These are phyloP conservation scores for Seira ritae DNA, from an alignment of 2,888 invertebrate species.

Conservation along the genomic window DNA sequence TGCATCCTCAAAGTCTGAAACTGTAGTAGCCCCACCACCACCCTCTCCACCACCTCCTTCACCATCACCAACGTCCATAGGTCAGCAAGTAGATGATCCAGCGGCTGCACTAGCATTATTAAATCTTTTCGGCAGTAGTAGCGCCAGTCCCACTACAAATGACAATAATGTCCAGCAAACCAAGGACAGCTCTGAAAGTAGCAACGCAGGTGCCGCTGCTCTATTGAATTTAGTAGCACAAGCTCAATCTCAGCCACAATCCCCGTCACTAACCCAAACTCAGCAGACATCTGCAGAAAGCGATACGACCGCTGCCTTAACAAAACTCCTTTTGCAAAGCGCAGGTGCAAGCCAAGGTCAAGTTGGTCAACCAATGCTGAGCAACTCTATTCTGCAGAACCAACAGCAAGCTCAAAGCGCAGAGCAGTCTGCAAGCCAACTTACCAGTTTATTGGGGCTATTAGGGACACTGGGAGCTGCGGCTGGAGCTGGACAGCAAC, in stretches of 20 bases:
- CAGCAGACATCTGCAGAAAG: neutral
- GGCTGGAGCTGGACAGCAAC: conserved; percentile 54
- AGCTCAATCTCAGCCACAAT: conserved; percentile 15
- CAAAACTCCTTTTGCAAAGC: conserved; percentile 57
- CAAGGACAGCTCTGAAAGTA: conserved; percentile 18
- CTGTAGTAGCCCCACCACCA: conserved; percentile 32
- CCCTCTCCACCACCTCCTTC: neutral
- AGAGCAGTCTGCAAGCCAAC: conserved; percentile 66
- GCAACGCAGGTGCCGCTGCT: conserved; percentile 47
- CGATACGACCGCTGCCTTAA: conserved; percentile 45
- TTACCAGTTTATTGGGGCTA: conserved; percentile 63
- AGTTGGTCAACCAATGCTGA: too few relatives aligned
- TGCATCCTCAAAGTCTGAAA: conserved; percentile 44
- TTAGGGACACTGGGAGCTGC: conserved; percentile 67
- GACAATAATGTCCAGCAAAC: neutral
- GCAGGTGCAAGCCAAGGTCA: conserved; percentile 27
- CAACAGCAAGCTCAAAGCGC: conserved; percentile 34
- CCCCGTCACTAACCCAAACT: conserved; percentile 3
- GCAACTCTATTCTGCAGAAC: conserved; percentile 39
- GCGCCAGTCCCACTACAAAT: conserved; percentile 1
- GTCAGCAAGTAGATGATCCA: conserved; percentile 31
- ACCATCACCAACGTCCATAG: neutral
- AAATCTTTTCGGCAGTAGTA: conserved; percentile 53
- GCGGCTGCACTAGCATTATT: conserved; percentile 56
- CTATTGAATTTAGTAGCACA: conserved; percentile 55